Percentiles rank a stretch among this genome's conserved stretches.
These are phyloP conservation scores for Megaceryle torquata DNA, from an alignment of 2,113 vertebrate species.

Conservation along the genomic window DNA sequence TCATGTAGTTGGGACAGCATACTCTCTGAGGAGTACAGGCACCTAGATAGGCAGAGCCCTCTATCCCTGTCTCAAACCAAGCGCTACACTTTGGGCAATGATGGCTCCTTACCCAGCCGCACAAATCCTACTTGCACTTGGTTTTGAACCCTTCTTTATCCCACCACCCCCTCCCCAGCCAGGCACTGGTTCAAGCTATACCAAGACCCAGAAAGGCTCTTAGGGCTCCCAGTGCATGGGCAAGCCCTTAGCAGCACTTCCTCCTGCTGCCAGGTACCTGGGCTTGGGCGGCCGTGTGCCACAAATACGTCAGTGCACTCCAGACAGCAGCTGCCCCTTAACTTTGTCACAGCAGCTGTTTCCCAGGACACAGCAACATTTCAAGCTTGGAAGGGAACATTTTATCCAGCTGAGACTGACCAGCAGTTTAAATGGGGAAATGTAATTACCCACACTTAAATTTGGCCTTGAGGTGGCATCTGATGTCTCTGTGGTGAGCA, in stretches of 20 bases:
- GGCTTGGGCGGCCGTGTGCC: fast-evolving
- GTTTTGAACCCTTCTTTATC: neutral
- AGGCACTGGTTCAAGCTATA: neutral
- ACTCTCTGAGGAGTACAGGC: fast-evolving
- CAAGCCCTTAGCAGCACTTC: fast-evolving
- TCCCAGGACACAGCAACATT: neutral
- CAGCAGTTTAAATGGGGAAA: constrained; percentile 34
- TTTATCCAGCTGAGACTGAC: constrained; percentile 34
- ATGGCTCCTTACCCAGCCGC: neutral
- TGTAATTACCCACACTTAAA: constrained; percentile 30
- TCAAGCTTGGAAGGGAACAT: constrained; percentile 43
- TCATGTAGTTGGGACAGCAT: fast-evolving
- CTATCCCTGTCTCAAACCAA: neutral
- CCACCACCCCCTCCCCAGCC: neutral
- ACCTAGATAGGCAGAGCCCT: neutral
- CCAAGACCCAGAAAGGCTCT: neutral
- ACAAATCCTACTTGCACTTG: neutral
- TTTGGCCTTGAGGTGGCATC: constrained; percentile 18
- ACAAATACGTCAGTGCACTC: neutral
- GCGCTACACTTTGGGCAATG: fast-evolving
- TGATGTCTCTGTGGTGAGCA: neutral
- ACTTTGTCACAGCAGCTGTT: constrained; percentile 41
- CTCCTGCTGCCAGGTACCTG: neutral
- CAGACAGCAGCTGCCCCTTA: neutral
- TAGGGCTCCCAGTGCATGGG: fast-evolving